These are phyloP conservation scores for Brachymystax lenok DNA, from an alignment of 2,797 vertebrate species.

Conservation along the genomic window DNA sequence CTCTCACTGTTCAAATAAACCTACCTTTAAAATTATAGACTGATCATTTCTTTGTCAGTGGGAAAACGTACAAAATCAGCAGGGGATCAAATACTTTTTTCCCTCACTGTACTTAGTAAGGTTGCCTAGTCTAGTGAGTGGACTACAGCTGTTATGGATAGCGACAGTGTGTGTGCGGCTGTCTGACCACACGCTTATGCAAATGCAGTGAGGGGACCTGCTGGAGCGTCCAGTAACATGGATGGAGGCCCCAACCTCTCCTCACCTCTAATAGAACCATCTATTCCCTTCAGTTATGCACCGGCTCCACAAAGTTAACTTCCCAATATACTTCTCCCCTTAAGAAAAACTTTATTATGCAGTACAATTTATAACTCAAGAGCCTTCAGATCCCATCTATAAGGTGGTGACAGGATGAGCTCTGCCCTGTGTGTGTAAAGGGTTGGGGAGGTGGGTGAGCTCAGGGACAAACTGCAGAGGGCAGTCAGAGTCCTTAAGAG, in stretches of 20 bases:
- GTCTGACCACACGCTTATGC: constrained; percentile 6
- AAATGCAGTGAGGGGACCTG: not conserved
- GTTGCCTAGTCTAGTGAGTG: not conserved
- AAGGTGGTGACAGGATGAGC: constrained; percentile 56
- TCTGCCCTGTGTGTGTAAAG: constrained; percentile 17
- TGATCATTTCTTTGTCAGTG: no score
- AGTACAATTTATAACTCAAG: constrained; percentile 57
- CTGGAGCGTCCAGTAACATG: constrained; percentile 16
- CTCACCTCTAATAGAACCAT: constrained; percentile 25
- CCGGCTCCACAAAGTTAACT: constrained; percentile 46
- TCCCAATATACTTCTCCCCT: constrained; percentile 50
- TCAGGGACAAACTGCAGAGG: constrained; percentile 57
- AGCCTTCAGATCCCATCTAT: constrained; percentile 40
- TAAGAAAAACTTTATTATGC: constrained; percentile 61
- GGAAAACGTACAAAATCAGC: no score
- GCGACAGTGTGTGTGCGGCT: not conserved
- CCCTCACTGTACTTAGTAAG: not conserved
- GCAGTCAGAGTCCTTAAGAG: constrained; percentile 47
- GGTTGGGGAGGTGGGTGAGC: constrained; percentile 17
- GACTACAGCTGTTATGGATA: not conserved
- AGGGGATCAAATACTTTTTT: no score
- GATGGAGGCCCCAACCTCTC: constrained; percentile 17
- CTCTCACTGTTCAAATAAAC: no score
- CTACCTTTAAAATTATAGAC: no score
- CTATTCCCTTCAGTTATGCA: constrained; percentile 40